Percentiles rank a stretch among this genome's conserved stretches.
These are phyloP conservation scores for Noctua janthina DNA, from an alignment of 2,888 invertebrate species.

Conservation along the genomic window DNA sequence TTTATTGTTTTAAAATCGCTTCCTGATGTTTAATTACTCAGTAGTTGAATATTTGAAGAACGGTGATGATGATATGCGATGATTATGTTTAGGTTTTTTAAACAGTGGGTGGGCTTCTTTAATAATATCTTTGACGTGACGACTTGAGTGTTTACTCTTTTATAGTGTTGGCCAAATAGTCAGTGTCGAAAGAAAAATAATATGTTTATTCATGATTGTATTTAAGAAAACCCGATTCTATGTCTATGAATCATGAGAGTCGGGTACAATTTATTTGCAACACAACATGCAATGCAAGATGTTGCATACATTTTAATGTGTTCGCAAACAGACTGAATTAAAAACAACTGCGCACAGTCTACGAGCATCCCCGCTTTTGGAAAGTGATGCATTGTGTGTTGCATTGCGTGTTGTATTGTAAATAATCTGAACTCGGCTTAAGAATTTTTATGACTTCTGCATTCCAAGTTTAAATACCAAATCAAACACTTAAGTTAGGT, in stretches of 20 bases:
- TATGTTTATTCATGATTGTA: not conserved
- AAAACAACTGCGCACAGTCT: not conserved
- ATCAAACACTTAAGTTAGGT: conserved; percentile 7
- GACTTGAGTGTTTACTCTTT: not conserved
- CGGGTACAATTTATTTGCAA: not conserved
- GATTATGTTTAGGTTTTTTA: conserved; percentile 22
- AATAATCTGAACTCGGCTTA: not conserved
- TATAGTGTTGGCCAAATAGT: not conserved
- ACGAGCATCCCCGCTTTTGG: not conserved
- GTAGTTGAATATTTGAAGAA: conserved; percentile 49
- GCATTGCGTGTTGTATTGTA: not conserved
- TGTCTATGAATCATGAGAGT: not conserved
- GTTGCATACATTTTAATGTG: not conserved
- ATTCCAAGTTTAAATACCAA: conserved; percentile 1
- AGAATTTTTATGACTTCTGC: not conserved
- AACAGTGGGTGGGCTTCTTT: not conserved
- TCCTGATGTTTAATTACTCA: conserved; percentile 59
- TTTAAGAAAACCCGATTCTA: not conserved
- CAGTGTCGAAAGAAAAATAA: not conserved
- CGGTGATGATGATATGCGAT: conserved; percentile 1
- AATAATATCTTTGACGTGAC: conserved; percentile 15
- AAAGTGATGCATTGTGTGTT: not conserved
- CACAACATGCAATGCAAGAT: not conserved
- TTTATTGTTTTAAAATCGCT: conserved; percentile 62
- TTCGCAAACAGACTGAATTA: not conserved